Percentiles rank a stretch among this genome's conserved stretches.
Evolutionary conservation across 2,797 vertebrate genomes (phyloP).

Genomic region (Galagoides demidoff): DNA sequence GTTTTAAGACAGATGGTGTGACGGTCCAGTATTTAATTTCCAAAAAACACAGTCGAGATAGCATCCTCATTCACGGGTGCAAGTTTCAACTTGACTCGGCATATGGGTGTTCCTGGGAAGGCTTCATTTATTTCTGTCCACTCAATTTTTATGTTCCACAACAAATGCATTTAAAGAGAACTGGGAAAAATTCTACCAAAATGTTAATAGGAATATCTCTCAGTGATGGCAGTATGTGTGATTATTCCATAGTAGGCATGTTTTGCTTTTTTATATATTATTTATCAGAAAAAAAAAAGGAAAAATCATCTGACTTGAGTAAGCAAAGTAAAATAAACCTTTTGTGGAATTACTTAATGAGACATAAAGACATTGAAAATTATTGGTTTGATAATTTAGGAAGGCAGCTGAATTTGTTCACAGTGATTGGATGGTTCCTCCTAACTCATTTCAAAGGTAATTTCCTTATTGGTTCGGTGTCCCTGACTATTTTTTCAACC

Average conservation of each 20-base stretch:
- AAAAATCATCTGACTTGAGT: background rate
- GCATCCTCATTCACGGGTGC: no score
- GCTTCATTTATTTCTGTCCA: no score
- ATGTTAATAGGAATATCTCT: background rate
- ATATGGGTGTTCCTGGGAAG: no score
- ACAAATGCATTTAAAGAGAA: conserved; percentile 19
- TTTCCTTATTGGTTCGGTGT: conserved; percentile 11
- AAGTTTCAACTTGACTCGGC: no score
- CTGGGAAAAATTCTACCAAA: conserved; percentile 21
- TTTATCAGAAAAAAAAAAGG: background rate
- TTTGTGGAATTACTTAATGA: conserved; percentile 4
- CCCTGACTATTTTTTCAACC: conserved; percentile 37
- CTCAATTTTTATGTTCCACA: background rate
- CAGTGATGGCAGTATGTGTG: background rate
- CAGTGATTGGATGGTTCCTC: background rate
- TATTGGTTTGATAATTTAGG: background rate
- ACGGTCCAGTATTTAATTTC: no score
- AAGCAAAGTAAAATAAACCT: background rate
- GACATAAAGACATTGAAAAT: background rate
- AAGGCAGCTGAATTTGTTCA: conserved; percentile 28
- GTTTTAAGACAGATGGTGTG: no score
- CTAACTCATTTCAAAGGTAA: conserved; percentile 21
- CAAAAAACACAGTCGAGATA: no score
- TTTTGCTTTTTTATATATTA: conserved; percentile 54
- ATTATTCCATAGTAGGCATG: background rate